A percentile compares a stretch with the other conserved stretches of the same genome.
Conservation (phyloP, 1,140 invertebrate species). For the Linepithema humile region DNA sequence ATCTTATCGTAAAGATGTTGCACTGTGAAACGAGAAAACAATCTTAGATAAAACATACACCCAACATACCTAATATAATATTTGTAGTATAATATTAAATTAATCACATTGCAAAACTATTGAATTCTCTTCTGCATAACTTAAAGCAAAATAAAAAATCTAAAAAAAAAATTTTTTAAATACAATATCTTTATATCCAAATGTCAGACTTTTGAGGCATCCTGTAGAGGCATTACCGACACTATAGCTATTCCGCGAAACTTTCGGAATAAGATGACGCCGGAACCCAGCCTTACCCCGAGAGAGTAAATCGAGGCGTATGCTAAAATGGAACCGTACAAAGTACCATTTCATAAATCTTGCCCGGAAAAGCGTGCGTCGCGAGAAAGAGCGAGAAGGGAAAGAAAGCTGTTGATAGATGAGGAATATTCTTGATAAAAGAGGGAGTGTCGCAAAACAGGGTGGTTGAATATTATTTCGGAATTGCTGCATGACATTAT, state of each 20-base stretch:
- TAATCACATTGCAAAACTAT: too few relatives aligned
- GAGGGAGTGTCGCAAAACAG: slow-evolving; percentile 21
- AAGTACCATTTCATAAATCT: slow-evolving; percentile 82
- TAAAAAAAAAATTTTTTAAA: neutral
- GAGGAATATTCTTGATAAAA: slow-evolving; percentile 70
- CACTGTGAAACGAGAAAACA: too few relatives aligned
- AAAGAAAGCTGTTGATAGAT: slow-evolving; percentile 81
- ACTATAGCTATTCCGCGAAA: slow-evolving; percentile 65
- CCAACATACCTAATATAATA: too few relatives aligned
- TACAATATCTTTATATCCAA: neutral
- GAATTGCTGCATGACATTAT: slow-evolving; percentile 71
- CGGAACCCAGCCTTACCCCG: slow-evolving; percentile 61
- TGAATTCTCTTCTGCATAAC: neutral
- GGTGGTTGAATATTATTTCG: slow-evolving; percentile 69
- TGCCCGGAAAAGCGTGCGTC: slow-evolving; percentile 74
- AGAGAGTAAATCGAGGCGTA: slow-evolving; percentile 73
- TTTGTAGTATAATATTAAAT: too few relatives aligned
- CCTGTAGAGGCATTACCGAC: neutral
- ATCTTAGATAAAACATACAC: too few relatives aligned
- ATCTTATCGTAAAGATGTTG: too few relatives aligned
- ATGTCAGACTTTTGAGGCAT: slow-evolving; percentile 3
- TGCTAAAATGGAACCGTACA: slow-evolving; percentile 81
- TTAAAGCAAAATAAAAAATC: neutral
- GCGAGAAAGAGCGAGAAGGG: slow-evolving; percentile 61
- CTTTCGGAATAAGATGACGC: slow-evolving; percentile 76